These are phyloP conservation scores for Trichoplax adhaerens DNA, from an alignment of 37 sponge, comb jelly and placozoan genomes.

Conservation along the genomic window DNA sequence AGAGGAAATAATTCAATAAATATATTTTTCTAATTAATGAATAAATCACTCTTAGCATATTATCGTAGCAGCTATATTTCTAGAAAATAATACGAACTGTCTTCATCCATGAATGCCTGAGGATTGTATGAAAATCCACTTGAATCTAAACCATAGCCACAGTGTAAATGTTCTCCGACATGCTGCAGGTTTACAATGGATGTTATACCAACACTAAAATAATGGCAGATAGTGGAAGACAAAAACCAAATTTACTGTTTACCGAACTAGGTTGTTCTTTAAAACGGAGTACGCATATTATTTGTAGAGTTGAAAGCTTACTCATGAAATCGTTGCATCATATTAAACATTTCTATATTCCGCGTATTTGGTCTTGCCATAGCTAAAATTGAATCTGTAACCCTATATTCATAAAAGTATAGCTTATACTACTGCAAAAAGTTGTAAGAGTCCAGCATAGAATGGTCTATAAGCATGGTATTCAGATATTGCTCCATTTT, in stretches of 20 bases:
- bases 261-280: not conserved
- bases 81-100: slow-evolving; percentile 12
- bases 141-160: slow-evolving; percentile 67
- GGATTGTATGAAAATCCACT: slow-evolving; percentile 84
- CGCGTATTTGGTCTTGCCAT: slow-evolving; percentile 82
- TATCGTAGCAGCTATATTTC: not conserved
- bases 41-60: not conserved
- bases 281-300: not conserved
- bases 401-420: slow-evolving; percentile 32
- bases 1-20: too few relatives aligned
- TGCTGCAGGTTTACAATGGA: slow-evolving; percentile 84
- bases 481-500: too few relatives aligned
- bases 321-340: slow-evolving; percentile 51
- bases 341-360: slow-evolving; percentile 28
- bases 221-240: too few relatives aligned
- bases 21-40: not conserved
- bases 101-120: slow-evolving; percentile 65
- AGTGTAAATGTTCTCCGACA: slow-evolving; percentile 70
- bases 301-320: slow-evolving; percentile 5
- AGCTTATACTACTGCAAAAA: not conserved
- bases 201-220: slow-evolving; percentile 39
- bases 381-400: slow-evolving; percentile 73
- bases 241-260: too few relatives aligned
- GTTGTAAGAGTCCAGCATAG: too few relatives aligned
- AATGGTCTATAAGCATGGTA: too few relatives aligned